Base-by-base conservation (phyloP, 2,797 vertebrate species). In the Trematomus bernacchii region DNA sequence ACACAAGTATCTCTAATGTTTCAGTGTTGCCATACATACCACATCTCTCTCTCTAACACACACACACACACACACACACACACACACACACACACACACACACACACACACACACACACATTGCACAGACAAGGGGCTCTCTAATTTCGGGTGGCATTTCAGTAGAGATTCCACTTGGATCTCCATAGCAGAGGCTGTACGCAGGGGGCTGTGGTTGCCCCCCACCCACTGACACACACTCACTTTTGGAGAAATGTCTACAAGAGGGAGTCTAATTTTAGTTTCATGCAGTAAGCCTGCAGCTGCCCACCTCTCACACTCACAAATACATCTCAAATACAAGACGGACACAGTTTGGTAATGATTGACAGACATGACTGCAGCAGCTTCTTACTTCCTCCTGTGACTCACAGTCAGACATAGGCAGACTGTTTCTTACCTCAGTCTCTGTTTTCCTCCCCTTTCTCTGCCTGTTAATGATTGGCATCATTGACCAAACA, bases 91-190 rank as follows among this genome's bases (percentile, higher is more conserved):
- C 74, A 81, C 54, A 14, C 55, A 27, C 59, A 16, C 59, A 16
- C 53, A 10, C 53, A 0, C 9, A 10, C 15, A 16, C 67, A 62
- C 73, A 58, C 73, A 53, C 74, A 81, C 61, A 77, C 75, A 72
- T 59, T 46, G 60, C 55, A n/a, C 66, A 85, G 79, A 92, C 87
- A 90, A 85, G 84, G 80, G 84, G 66, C 82, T 88, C 89, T 94
- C 91, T 94, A 89, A 95, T 94, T 92, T 90, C 77, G 66, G 80
- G 74, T 93, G 92, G 90, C 87, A 92, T 93, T 94, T 92, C 80
- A 89, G 88, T 53, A 66, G 67, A 92, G 87, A 94, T 90, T 92
- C 89, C 87, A 78, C 76, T 82, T 71, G 82, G 83, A 89, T 92
- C 92, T 93, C 91, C 86, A 90, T 91, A 88, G 92, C 82, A 89